phyloP scores from a whole-genome alignment of 2,888 invertebrate genomes.

The Cerceris rybyensis region DNA sequence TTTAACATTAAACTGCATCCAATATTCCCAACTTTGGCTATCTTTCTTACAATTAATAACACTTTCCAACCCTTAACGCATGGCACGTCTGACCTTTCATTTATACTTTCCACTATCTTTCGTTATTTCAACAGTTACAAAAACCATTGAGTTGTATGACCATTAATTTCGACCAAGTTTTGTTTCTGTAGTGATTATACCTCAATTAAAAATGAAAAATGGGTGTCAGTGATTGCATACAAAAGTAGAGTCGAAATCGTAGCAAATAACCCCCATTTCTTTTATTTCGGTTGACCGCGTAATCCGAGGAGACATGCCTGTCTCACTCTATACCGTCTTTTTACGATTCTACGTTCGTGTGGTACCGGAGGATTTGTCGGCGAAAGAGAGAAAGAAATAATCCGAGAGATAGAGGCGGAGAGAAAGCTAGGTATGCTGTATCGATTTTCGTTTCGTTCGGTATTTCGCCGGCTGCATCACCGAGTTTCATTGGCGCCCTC shows the following conservation, averaged over 20 bases:
- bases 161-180: not conserved
- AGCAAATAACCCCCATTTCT: not conserved
- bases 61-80: no score
- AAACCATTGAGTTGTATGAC: no score
- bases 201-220: not conserved
- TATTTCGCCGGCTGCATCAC: slow-evolving; percentile 59
- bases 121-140: no score
- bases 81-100: no score
- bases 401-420: slow-evolving; percentile 10
- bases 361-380: slow-evolving; percentile 21
- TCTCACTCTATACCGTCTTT: slow-evolving; percentile 31
- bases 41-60: no score
- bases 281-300: slow-evolving; percentile 10
- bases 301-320: slow-evolving; percentile 6
- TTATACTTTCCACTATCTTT: no score
- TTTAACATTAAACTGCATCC: not conserved
- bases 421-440: slow-evolving; percentile 46
- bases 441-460: slow-evolving; percentile 69
- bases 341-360: slow-evolving; percentile 28
- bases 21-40: not conserved
- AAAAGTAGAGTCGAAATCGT: not conserved
- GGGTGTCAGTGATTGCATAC: not conserved
- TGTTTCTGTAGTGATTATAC: not conserved
- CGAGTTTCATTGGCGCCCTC: slow-evolving; percentile 57
- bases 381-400: slow-evolving; percentile 5